A percentile compares a stretch with the other conserved stretches of the same genome.
These are phyloP conservation scores for Scaptodrosophila latifasciaeformis DNA, from an alignment of 2,888 invertebrate species.

Conservation along the genomic window DNA sequence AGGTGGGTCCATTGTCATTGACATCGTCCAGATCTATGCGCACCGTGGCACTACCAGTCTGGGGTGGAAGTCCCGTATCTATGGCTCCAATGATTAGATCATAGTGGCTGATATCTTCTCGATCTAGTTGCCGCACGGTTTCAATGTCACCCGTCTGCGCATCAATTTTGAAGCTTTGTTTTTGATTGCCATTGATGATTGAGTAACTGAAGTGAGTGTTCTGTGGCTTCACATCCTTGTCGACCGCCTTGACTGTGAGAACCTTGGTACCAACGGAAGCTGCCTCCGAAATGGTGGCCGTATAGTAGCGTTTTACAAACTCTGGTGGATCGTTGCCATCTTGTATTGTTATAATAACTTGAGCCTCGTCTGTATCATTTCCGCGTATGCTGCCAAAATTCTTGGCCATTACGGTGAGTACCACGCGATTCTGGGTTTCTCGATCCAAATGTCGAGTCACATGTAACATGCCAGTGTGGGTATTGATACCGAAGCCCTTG, in stretches of 20 bases:
- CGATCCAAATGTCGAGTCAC: constrained; percentile 89
- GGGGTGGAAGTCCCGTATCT: constrained; percentile 91
- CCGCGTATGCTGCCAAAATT: constrained; percentile 95
- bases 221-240: constrained; percentile 92
- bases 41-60: constrained; percentile 92
- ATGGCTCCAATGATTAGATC: constrained; percentile 89
- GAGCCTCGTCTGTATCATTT: constrained; percentile 96
- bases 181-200: constrained; percentile 88
- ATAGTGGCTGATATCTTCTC: constrained; percentile 86
- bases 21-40: constrained; percentile 87
- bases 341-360: constrained; percentile 93
- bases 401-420: constrained; percentile 94
- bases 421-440: constrained; percentile 91
- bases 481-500: constrained; percentile 89
- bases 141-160: constrained; percentile 89
- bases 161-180: constrained; percentile 91
- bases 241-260: constrained; percentile 87
- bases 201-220: constrained; percentile 95
- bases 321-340: constrained; percentile 98
- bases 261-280: constrained; percentile 84
- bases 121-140: constrained; percentile 84
- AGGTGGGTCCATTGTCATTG: constrained; percentile 94
- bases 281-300: constrained; percentile 88
- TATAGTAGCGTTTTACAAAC: constrained; percentile 87
- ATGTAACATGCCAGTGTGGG: constrained; percentile 87